Evolutionary conservation across 2,888 invertebrate species (phyloP), one percentile per base, ranked within the genome.

Genomic region (Altica lythri): DNA sequence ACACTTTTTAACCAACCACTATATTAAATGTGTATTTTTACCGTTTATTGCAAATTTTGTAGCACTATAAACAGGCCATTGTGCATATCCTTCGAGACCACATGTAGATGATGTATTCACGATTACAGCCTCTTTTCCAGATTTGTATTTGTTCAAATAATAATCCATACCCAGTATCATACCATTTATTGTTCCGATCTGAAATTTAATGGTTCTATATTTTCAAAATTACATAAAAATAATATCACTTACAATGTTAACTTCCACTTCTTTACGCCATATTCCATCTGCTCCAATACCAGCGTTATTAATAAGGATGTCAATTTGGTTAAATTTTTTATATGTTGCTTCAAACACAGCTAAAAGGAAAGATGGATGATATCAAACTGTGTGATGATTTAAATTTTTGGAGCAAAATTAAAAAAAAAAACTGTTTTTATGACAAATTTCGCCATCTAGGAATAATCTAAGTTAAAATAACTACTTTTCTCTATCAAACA

Each of bases 341-440:
- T 85, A 78, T 5, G 86, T 86, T 72, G 82, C 82, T 70, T 84
- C 83, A 69, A 86, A 87, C 10, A 86, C 84, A 74, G 84, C 86
- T 86, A 76, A 19, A 77, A 78, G 51, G 29, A 6, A 25, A 9
- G 9, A 29, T n/a, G 9, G 10, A 29, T 29, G 10, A 3, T 3
- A 3, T 29, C 10, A 2, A 29, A n/a, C n/a, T n/a, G n/a, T n/a
- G n/a, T n/a, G n/a, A n/a, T n/a, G n/a, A n/a, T n/a, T n/a, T n/a
- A n/a, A n/a, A n/a, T n/a, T n/a, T n/a, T n/a, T n/a, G n/a, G n/a
- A n/a, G n/a, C n/a, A n/a, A n/a, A n/a, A 16, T 12, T 12, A 32
- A 2, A 32, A 32, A 10, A 12, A 32, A 12, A 2, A 13, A 6
- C 12, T 32, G 13, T 2, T 19, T 19, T 5, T 19, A 19, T 19